Percentiles rank a stretch among this genome's conserved stretches.
These are phyloP conservation scores for Motacilla tschutschensis DNA, from an alignment of 2,113 vertebrate genomes.

Conservation along the genomic window DNA sequence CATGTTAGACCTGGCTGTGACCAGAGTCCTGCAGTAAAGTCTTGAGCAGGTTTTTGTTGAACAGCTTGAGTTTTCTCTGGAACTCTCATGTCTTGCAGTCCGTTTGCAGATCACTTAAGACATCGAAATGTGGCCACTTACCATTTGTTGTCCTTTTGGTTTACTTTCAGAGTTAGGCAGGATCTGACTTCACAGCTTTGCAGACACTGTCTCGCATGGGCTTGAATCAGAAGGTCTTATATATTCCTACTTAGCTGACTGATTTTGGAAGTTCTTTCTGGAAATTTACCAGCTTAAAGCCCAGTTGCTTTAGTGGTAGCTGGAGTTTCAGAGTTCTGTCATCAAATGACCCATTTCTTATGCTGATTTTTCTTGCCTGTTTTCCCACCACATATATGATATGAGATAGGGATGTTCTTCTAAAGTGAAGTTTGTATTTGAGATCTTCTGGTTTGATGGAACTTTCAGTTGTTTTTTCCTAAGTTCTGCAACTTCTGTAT, in stretches of 20 bases:
- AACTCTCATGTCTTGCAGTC: not conserved
- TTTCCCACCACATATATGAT: not conserved
- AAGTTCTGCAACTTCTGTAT: not conserved
- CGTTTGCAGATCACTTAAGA: not conserved
- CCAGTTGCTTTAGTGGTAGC: not conserved
- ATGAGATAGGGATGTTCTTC: not conserved
- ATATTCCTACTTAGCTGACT: not conserved
- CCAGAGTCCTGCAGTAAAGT: not conserved
- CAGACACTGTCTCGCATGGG: not conserved
- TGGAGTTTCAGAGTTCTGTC: not conserved
- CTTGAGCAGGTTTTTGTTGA: not conserved
- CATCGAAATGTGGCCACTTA: not conserved
- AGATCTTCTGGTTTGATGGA: not conserved
- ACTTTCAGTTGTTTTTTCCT: not conserved
- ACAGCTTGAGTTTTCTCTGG: not conserved
- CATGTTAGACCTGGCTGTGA: not conserved
- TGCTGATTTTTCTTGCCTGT: not conserved
- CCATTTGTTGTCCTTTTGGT: not conserved
- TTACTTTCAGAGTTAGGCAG: slow-evolving; percentile 19
- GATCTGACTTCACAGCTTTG: not conserved
- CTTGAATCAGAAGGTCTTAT: not conserved
- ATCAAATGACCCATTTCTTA: not conserved
- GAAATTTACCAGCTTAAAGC: not conserved
- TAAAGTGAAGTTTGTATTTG: not conserved
- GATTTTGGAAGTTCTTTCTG: not conserved